Percentiles rank a stretch among this genome's conserved stretches.
phyloP scores from a whole-genome alignment of 1,140 invertebrate species.

The Lepidurus arcticus region DNA sequence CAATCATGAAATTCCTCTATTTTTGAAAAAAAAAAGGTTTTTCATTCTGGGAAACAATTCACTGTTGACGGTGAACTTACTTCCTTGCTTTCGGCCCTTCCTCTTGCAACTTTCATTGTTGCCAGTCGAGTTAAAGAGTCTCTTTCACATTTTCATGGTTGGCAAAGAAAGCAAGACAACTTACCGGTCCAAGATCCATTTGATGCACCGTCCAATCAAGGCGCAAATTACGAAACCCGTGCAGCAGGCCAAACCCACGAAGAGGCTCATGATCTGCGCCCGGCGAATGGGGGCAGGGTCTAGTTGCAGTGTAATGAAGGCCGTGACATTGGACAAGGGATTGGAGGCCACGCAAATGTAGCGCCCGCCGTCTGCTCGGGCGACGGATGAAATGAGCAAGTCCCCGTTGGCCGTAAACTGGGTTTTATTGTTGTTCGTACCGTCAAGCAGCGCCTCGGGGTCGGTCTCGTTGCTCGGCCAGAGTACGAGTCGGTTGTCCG shows the following conservation, averaged over 20 bases:
- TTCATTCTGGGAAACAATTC: no score
- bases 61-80: no score
- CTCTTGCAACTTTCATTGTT: no score
- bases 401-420: conserved; percentile 59
- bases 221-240: conserved; percentile 70
- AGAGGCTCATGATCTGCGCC: conserved; percentile 73
- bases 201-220: conserved; percentile 65
- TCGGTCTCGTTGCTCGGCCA: not conserved
- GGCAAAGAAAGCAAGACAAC: conserved; percentile 39
- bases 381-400: conserved; percentile 57
- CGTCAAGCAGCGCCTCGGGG: not conserved
- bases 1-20: conserved; percentile 28
- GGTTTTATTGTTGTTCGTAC: not conserved
- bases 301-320: conserved; percentile 64
- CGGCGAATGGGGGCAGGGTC: conserved; percentile 73
- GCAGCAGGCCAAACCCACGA: conserved; percentile 71
- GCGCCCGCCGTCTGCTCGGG: conserved; percentile 71
- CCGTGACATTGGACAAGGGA: conserved; percentile 66
- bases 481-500: conserved; percentile 45
- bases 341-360: conserved; percentile 83
- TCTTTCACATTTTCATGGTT: not conserved
- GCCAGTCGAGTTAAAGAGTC: no score
- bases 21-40: no score
- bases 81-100: no score
- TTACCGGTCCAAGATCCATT: conserved; percentile 64